Percentiles rank a stretch among this genome's conserved stretches.
phyloP scores from a whole-genome alignment of 2,888 invertebrate species.

The Ecdyonurus torrentis region DNA sequence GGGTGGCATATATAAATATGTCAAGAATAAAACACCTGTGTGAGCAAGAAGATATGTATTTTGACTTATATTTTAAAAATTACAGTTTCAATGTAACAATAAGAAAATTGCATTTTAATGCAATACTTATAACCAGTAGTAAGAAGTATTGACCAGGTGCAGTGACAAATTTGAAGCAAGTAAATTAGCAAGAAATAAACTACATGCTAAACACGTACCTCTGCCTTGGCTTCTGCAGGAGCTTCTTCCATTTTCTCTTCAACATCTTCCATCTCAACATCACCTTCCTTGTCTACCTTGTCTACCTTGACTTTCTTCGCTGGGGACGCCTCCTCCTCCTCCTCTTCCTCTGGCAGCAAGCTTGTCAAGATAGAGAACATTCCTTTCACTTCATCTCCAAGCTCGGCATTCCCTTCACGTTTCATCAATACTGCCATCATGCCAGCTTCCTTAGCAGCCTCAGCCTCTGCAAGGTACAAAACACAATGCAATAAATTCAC shows the following conservation, averaged over 20 bases:
- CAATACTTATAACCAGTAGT: too few relatives aligned
- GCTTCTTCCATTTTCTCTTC: not conserved
- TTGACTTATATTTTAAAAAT: too few relatives aligned
- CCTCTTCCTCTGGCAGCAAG: conserved; percentile 29
- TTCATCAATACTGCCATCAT: conserved; percentile 48
- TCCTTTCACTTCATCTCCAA: conserved; percentile 39
- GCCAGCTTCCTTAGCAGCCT: conserved; percentile 62
- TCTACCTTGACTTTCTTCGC: not conserved
- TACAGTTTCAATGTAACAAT: too few relatives aligned
- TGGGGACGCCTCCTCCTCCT: not conserved
- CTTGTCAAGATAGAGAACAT: conserved; percentile 39
- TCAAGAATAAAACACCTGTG: too few relatives aligned
- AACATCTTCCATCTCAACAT: not conserved
- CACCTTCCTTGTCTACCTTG: not conserved
- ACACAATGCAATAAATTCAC: conserved; percentile 5
- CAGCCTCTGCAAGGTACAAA: conserved; percentile 46
- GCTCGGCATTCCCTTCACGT: conserved; percentile 61
- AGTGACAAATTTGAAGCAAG: too few relatives aligned
- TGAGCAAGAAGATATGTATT: too few relatives aligned
- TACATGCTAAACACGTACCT: too few relatives aligned
- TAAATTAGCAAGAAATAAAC: too few relatives aligned
- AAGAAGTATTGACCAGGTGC: too few relatives aligned
- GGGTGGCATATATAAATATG: too few relatives aligned
- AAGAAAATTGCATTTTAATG: too few relatives aligned
- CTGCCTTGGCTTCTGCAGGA: too few relatives aligned